These are phyloP conservation scores for Sparus aurata DNA, from an alignment of 2,797 vertebrate species.

Conservation along the genomic window DNA sequence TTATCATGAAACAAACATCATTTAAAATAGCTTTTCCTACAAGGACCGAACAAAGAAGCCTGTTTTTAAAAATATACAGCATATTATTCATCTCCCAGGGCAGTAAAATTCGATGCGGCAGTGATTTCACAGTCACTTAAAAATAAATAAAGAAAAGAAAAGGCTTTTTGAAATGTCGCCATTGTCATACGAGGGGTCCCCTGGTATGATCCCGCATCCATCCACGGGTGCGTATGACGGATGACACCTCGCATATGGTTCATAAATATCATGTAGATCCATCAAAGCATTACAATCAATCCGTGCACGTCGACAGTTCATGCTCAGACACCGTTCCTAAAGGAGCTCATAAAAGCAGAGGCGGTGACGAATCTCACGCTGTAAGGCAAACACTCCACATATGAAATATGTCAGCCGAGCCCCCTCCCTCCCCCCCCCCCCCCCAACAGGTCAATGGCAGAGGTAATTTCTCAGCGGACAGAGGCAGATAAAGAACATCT, in stretches of 20 bases:
- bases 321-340: conserved; percentile 23
- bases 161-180: conserved; percentile 35
- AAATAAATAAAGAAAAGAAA: not conserved
- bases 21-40: conserved; percentile 42
- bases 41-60: conserved; percentile 27
- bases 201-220: conserved; percentile 27
- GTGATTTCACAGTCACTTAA: conserved; percentile 51
- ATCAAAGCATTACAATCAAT: conserved; percentile 67
- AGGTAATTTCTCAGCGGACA: conserved; percentile 48
- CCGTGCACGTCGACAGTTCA: conserved; percentile 18
- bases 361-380: conserved; percentile 58
- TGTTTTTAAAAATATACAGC: conserved; percentile 27
- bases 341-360: conserved; percentile 62
- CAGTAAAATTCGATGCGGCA: conserved; percentile 58
- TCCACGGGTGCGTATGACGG: conserved; percentile 38
- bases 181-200: conserved; percentile 27
- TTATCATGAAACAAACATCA: conserved; percentile 21
- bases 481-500: conserved; percentile 49
- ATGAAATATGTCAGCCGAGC: conserved; percentile 48
- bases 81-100: conserved; percentile 45
- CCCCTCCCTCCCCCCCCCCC: conserved; percentile 24
- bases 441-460: conserved; percentile 41
- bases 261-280: conserved; percentile 67
- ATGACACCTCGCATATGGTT: conserved; percentile 53
- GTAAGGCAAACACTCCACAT: conserved; percentile 43